Base-by-base conservation (phyloP, 2,888 invertebrate genomes). In the Drosophila pseudotalamancana region DNA sequence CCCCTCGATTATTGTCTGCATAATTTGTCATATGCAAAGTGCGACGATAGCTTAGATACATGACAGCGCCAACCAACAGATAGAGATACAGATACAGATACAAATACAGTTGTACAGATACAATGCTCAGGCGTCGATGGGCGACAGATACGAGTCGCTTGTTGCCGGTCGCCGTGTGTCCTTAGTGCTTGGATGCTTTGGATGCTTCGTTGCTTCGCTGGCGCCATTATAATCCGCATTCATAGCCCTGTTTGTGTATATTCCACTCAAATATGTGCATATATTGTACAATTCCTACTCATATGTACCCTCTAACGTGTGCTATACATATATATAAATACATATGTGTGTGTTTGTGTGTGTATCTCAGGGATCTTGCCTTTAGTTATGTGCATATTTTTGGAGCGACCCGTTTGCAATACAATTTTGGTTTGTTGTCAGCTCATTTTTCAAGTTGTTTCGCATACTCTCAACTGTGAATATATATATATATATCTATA, bases 371-470 rank as follows among this genome's bases (percentile, higher is more conserved):
- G 53, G 61, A 64, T 82, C 83, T 64, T 46, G 43, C 55, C 83
- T 61, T 88, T 83, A 86, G 78, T 74, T 82, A 87, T 88, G 88
- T 82, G 82, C 88, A 82, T 82, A 81, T 79, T 80, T 69, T 80
- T 56, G 50, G 50, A 31, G 34, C 16, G 29, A n/a, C 55, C 39
- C 63, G 69, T 72, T 78, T 82, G 86, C 69, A 83, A 84, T 84
- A 87, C 85, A 83, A 77, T 88, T 83, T 62, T 50, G 63, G 84
- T 64, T 87, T 83, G 74, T 87, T 88, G 84, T 86, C 88, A 88
- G 88, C 79, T 81, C 80, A 78, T 88, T 88, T 88, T 88, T 81
- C 88, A 88, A 83, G 87, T 81, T 81, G 77, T 62, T 80, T 60
- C 61, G 60, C 48, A 61, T 54, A 62, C 23, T 6, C 50, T 34